A percentile compares a stretch with the other conserved stretches of the same genome.
Evolutionary conservation across 2,888 invertebrate species (phyloP).

Genomic region (Abscondita cerata): DNA sequence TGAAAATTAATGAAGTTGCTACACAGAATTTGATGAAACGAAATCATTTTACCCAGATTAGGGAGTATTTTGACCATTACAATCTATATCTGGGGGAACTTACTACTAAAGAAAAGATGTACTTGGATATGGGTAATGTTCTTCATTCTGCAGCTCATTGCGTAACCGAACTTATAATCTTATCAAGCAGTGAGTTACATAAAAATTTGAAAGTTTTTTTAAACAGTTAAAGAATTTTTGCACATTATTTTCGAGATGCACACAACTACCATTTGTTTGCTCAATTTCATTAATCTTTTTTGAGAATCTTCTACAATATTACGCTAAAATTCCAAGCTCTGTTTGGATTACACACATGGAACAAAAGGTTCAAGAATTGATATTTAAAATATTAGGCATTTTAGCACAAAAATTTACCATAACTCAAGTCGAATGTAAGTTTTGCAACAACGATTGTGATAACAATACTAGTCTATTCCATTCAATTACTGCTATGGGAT

Average conservation of each 20-base stretch:
- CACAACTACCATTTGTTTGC: too few species aligned
- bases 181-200: background rate
- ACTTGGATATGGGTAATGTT: constrained; percentile 4
- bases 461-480: constrained; percentile 4
- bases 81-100: background rate
- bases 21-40: constrained; percentile 8
- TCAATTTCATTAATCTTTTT: constrained; percentile 2
- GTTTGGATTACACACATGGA: constrained; percentile 8
- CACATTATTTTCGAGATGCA: too few species aligned
- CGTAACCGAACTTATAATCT: background rate
- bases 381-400: constrained; percentile 15
- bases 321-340: background rate
- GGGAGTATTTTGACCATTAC: constrained; percentile 1
- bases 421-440: constrained; percentile 1
- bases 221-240: too few species aligned
- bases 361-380: constrained; percentile 1
- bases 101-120: background rate
- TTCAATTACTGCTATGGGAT: background rate
- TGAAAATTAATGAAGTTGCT: constrained; percentile 13
- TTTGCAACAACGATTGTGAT: constrained; percentile 12
- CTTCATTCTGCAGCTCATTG: constrained; percentile 2
- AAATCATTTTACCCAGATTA: constrained; percentile 13
- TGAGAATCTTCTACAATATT: constrained; percentile 2
- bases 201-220: constrained; percentile 9
- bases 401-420: constrained; percentile 7